Evolutionary conservation across 2,113 vertebrate species (phyloP).

Genomic region (Gopherus flavomarginatus): DNA sequence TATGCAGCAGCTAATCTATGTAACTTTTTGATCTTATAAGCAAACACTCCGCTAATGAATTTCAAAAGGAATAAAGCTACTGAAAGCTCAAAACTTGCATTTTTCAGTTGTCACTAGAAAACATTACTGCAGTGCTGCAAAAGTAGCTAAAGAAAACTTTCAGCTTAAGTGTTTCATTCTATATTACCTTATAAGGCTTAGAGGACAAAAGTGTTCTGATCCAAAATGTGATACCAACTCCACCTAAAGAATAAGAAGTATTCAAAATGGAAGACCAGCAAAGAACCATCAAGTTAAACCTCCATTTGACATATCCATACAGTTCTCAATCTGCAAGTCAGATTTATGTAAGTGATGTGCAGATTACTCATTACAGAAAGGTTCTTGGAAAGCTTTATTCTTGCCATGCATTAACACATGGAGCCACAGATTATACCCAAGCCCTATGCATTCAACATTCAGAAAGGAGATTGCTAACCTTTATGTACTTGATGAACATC

Average conservation of each 20-base stretch:
- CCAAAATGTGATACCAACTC: conserved; percentile 97
- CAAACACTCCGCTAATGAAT: neutral
- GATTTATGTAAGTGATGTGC: conserved; percentile 48
- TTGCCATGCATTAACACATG: conserved; percentile 81
- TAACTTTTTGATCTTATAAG: neutral
- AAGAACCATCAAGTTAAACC: neutral
- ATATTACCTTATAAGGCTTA: conserved; percentile 96
- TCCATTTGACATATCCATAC: neutral
- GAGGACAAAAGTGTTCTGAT: conserved; percentile 97
- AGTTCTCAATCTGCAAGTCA: neutral
- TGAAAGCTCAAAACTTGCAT: neutral
- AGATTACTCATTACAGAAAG: conserved; percentile 48
- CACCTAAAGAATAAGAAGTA: conserved; percentile 82
- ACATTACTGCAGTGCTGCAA: neutral
- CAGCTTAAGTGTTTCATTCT: neutral
- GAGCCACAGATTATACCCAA: conserved; percentile 68
- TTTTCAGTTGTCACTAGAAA: neutral
- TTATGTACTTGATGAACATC: conserved; percentile 99
- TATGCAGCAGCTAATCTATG: neutral
- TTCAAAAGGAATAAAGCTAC: neutral
- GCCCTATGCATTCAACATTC: conserved; percentile 76
- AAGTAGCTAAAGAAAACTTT: neutral
- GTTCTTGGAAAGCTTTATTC: conserved; percentile 52
- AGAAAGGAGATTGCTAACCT: conserved; percentile 94
- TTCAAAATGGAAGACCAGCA: conserved; percentile 41